Evolutionary conservation across 2,888 invertebrate species (phyloP), one percentile per base, ranked within the genome.

Genomic region (Apamea crenata): DNA sequence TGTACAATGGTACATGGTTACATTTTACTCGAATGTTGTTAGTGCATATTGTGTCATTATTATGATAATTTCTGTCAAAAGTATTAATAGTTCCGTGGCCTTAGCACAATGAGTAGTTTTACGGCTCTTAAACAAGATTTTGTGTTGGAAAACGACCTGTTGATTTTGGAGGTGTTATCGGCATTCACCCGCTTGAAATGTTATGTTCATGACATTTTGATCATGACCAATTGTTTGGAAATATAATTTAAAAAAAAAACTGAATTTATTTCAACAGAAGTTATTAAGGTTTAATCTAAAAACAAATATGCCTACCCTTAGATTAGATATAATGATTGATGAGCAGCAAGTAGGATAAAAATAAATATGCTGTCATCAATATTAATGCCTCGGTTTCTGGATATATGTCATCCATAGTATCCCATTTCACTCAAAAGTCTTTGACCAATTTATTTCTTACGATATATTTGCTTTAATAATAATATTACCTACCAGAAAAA

Each of bases 51-150:
- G 72, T 81, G 81, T 66, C 36, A 83, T 84, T 85, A 84, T 82
- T 84, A 85, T 83, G 82, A 66, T 84, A 87, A 88, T 84, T 82
- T 80, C 78, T 83, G 75, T 59, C 65, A 78, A 84, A 84, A 71
- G 74, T 83, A 82, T 80, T 68, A 80, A 77, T 74, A 80, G 77
- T 78, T 79, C 66, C 71, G 75, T 85, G 88, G 69, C 80, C 83
- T 84, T 86, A 78, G 70, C 75, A 69, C 78, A 87, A 78, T 80
- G 75, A 82, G 74, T 71, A 36, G 80, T 77, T 84, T 84, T 84
- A 82, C 76, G 78, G 40, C 69, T 81, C 66, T 69, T 71, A 77
- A 74, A 80, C 74, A 70, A 81, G 76, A 80, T 86, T 82, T 84
- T 77, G 29, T 74, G 2, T 71, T 73, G 53, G 29, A 72, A 74